Base-by-base conservation (phyloP, 1,140 invertebrate genomes). In the Halyomorpha halys region DNA sequence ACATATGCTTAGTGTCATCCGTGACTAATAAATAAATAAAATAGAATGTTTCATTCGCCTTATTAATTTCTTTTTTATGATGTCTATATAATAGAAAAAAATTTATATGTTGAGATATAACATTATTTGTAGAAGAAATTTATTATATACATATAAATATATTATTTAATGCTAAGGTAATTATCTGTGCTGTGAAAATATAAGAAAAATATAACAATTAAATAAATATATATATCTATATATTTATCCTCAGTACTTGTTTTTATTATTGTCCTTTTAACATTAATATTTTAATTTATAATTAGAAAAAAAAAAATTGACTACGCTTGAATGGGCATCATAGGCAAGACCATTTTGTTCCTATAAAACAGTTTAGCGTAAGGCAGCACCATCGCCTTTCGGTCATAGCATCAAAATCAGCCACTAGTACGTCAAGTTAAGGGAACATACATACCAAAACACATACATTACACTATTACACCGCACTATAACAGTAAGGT, bases 161-260 rank as follows among this genome's bases (percentile, higher is more conserved):
- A 56, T 23, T 23, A 25, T 56, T 56, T 56, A 56, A 56, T 23
- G 53, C 53, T 56, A 56, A 56, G 53, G 53, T 56, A 56, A 56
- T 56, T 56, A 39, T 56, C 53, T 56, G 53, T 56, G 53, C 53
- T 56, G 53, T 56, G 53, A 56, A 56, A 39, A 23, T 23, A 25
- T 56, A 23, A 25, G 53, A 56, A 25, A 25, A 56, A 18, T 49
- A 49, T 21, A 49, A 49, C 14, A 19, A 49, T 49, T 19, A 18
- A 49, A 19, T 49, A 47, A n/a, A n/a, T n/a, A 47, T 47, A 49
- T 19, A 49, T 18, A 49, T 19, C 14, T 56, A 56, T 56, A 56
- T 56, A 56, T 56, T 56, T 25, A 56, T 56, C 34, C 34, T 39
- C 34, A 39, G 34, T 11, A 39, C 13, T 11, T 39, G 34, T 39